phyloP scores from a whole-genome alignment of 2,888 invertebrate species.

The Tiliacea citrago region DNA sequence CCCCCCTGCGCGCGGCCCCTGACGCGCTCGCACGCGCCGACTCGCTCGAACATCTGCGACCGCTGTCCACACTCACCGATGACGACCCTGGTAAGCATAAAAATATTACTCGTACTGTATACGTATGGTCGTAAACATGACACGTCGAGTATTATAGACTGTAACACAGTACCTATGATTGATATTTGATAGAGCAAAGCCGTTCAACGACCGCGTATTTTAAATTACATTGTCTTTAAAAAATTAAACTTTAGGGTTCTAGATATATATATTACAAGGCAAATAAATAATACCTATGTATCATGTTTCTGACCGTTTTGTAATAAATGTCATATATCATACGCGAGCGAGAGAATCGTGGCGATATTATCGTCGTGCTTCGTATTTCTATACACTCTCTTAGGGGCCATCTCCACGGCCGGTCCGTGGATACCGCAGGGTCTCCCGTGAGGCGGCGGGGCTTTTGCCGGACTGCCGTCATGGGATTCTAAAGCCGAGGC shows the following conservation, averaged over 20 bases:
- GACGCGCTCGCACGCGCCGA: slow-evolving; percentile 95
- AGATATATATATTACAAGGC: background rate
- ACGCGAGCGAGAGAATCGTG: no score
- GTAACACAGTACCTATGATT: background rate
- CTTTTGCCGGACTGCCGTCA: no score
- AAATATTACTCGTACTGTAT: background rate
- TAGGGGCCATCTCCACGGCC: no score
- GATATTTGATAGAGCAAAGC: no score
- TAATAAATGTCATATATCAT: no score
- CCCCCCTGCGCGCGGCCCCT: slow-evolving; percentile 92
- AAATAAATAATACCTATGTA: background rate
- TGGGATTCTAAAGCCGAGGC: no score
- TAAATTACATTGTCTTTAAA: background rate
- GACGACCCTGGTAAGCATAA: slow-evolving; percentile 83
- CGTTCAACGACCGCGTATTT: background rate
- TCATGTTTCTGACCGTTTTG: no score
- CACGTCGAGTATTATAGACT: background rate
- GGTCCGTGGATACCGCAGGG: no score
- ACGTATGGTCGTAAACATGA: background rate
- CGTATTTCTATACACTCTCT: no score
- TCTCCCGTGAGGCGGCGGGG: no score
- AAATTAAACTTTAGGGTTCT: background rate
- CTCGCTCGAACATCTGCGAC: slow-evolving; percentile 92
- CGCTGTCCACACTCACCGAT: slow-evolving; percentile 86
- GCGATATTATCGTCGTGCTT: no score